Conservation (phyloP, 2,113 vertebrate species). For the Smithornis capensis region DNA sequence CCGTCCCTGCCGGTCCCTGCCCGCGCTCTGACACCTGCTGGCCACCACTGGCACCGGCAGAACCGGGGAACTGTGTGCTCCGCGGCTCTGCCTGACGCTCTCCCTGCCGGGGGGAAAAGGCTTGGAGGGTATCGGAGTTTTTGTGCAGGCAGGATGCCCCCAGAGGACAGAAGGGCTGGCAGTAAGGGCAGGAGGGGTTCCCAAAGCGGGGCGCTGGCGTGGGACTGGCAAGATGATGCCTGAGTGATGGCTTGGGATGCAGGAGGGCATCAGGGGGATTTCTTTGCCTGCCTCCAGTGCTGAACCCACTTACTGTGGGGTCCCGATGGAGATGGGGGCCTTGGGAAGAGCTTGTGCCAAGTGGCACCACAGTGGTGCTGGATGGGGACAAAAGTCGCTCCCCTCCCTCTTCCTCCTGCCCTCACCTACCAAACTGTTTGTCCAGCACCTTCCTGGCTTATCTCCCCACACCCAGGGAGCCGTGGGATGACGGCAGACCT, state of each 20-base stretch:
- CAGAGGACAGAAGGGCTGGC: neutral
- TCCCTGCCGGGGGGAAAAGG: neutral
- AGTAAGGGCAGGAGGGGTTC: neutral
- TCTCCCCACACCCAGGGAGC: constrained; percentile 58
- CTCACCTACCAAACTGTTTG: constrained; percentile 40
- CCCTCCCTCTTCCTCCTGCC: constrained; percentile 42
- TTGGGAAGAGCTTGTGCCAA: neutral
- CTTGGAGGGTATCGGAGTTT: neutral
- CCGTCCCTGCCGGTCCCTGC: neutral
- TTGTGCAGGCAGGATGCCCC: neutral
- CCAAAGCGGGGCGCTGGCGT: neutral
- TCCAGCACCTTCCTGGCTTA: constrained; percentile 57
- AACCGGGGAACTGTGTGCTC: neutral
- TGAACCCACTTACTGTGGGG: neutral
- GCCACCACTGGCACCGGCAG: constrained; percentile 32
- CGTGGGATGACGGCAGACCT: constrained; percentile 30
- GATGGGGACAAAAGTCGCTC: constrained; percentile 27
- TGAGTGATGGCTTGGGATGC: neutral
- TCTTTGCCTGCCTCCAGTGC: neutral
- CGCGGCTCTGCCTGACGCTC: neutral
- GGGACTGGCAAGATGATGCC: neutral
- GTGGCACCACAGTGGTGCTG: neutral
- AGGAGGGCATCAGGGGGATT: rapidly evolving
- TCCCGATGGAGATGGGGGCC: rapidly evolving
- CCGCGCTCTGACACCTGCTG: constrained; percentile 58